Evolutionary conservation across 2,113 vertebrate genomes (phyloP), one percentile per base, ranked within the genome.

Genomic region (Uropsilus gracilis): DNA sequence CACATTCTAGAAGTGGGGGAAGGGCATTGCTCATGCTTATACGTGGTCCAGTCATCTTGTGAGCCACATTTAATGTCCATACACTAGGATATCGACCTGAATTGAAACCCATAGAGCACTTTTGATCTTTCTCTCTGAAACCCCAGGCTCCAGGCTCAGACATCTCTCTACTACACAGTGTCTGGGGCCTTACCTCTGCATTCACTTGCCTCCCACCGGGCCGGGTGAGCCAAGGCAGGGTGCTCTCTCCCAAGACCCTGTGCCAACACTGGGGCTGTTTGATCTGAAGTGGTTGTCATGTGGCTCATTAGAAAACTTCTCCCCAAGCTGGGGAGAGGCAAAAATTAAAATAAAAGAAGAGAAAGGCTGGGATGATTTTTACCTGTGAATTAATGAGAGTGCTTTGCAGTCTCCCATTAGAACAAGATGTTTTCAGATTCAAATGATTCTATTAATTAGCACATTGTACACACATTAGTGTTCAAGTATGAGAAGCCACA

Each of bases 361-460:
- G 61, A 75, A 94, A 86, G 64, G 64, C 28, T 83, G 77, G 96
- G 89, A 84, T 78, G 78, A 95, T 88, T 84, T 84, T 88, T 91
- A 97, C 84, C 59, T 94, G 86, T 18, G 86, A 95, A 94, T 4
- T 87, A 97, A 94, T 69, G 72, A 22, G 37, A 84, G 81, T 59
- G 75, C 77, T 95, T 85, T 61, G 85, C 83, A 94, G 77, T 0
- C n/a, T 66, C 46, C 92, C 7, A 30, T 80, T 85, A 98, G 94
- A 93, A 94, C 77, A 95, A 81, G 86, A 91, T 96, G 89, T 0
- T 96, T 98, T 94, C 83, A 59, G 86, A 97, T 63, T 57, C 59
- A 89, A 94, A 93, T 34, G 89, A 97, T 82, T 97, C 89, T 57
- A 90, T 66, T 96, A 94, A 97, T 97, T 96, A 96, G 76, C 68